phyloP scores from a whole-genome alignment of 1,140 invertebrate species.

The Drosophila nannoptera region DNA sequence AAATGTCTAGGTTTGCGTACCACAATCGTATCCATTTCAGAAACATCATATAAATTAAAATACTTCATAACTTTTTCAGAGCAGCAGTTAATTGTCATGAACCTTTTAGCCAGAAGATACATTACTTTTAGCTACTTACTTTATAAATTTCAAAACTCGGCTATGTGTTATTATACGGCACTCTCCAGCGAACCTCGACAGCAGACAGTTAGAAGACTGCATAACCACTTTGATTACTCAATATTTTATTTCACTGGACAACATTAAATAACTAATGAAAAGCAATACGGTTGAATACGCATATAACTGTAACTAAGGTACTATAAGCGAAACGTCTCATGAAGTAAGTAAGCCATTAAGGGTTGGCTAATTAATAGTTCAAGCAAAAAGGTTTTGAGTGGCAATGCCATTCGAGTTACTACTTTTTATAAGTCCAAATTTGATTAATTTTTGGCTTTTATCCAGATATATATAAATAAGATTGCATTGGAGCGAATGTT shows the following conservation, averaged over 20 bases:
- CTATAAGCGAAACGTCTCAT: slow-evolving; percentile 32
- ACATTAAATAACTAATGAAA: slow-evolving; percentile 16
- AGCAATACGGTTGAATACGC: slow-evolving; percentile 11
- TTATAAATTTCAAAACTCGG: slow-evolving; percentile 7
- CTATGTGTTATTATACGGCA: not conserved
- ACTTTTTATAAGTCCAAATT: too few species aligned
- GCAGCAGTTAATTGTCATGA: slow-evolving; percentile 1
- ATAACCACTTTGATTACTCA: slow-evolving; percentile 33
- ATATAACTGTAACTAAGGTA: not conserved
- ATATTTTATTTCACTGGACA: slow-evolving; percentile 26
- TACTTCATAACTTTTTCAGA: slow-evolving; percentile 6
- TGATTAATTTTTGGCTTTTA: too few species aligned
- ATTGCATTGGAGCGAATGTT: too few species aligned
- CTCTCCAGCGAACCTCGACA: slow-evolving; percentile 22
- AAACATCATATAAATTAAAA: slow-evolving; percentile 3
- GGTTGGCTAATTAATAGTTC: slow-evolving; percentile 7
- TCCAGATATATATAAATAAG: not conserved
- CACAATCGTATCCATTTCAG: not conserved
- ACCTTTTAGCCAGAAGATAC: slow-evolving; percentile 11
- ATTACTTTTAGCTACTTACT: slow-evolving; percentile 28
- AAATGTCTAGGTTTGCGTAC: not conserved
- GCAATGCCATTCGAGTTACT: not conserved
- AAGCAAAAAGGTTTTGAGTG: not conserved
- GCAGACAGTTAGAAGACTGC: slow-evolving; percentile 20
- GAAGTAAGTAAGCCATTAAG: slow-evolving; percentile 27